These are phyloP conservation scores for Benthosema pterotum DNA, from an alignment of 2,797 vertebrate species.

Conservation along the genomic window DNA sequence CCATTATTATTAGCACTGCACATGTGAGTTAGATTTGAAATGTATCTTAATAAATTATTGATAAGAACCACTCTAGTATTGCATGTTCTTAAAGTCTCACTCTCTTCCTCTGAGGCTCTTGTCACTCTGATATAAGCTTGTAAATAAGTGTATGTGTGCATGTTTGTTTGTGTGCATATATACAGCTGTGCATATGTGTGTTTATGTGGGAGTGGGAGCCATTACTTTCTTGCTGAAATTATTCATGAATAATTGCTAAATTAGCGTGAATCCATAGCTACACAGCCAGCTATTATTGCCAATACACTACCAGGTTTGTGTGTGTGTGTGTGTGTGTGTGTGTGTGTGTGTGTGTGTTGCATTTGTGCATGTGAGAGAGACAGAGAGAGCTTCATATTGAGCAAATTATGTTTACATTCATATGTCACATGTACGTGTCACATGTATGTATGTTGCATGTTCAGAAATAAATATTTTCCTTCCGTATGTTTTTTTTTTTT, in stretches of 20 bases:
- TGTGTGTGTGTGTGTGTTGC: slow-evolving; percentile 1
- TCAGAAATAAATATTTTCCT: background rate
- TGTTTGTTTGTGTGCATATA: slow-evolving; percentile 15
- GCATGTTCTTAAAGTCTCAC: slow-evolving; percentile 74
- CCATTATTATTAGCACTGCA: slow-evolving; percentile 62
- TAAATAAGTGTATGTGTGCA: slow-evolving; percentile 6
- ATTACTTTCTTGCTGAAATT: slow-evolving; percentile 2
- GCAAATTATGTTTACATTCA: too few relatives aligned
- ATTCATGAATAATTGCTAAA: slow-evolving; percentile 2
- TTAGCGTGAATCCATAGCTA: background rate
- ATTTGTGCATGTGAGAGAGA: background rate
- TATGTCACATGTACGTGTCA: background rate
- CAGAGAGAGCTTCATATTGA: too few relatives aligned
- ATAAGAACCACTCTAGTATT: slow-evolving; percentile 66
- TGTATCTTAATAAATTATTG: slow-evolving; percentile 80
- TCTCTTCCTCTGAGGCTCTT: slow-evolving; percentile 70
- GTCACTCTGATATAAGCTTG: slow-evolving; percentile 37
- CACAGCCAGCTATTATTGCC: background rate
- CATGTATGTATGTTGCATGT: background rate
- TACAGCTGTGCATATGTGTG: slow-evolving; percentile 17
- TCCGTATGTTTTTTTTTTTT: slow-evolving; percentile 6
- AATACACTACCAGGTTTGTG: background rate
- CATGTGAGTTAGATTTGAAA: slow-evolving; percentile 75
- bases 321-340: slow-evolving; percentile 4
- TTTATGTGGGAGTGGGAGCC: background rate